Conservation (phyloP, 2,888 invertebrate species). For the Clivina fossor region DNA sequence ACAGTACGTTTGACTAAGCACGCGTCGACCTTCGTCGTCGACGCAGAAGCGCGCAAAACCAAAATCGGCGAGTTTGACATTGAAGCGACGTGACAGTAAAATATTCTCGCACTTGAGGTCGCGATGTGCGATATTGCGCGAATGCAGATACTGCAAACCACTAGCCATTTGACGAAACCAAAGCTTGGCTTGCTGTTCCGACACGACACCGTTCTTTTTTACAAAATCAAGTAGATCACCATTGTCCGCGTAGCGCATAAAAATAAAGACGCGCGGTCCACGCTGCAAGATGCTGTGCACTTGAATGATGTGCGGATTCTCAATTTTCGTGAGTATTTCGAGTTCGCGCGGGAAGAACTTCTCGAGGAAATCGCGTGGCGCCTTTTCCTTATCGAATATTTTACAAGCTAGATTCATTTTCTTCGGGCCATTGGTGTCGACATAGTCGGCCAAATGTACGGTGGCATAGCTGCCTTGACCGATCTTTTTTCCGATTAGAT, state of each 20-base stretch:
- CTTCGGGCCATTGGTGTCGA: slow-evolving; percentile 69
- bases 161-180: slow-evolving; percentile 87
- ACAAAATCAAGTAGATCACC: slow-evolving; percentile 87
- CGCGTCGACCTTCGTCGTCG: slow-evolving; percentile 69
- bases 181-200: slow-evolving; percentile 75
- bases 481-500: slow-evolving; percentile 81
- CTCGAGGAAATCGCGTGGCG: slow-evolving; percentile 84
- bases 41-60: slow-evolving; percentile 87
- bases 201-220: slow-evolving; percentile 73
- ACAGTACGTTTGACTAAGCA: slow-evolving; percentile 88
- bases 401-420: slow-evolving; percentile 83
- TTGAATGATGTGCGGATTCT: slow-evolving; percentile 88
- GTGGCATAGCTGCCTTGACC: slow-evolving; percentile 91
- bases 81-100: slow-evolving; percentile 77
- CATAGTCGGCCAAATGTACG: slow-evolving; percentile 82
- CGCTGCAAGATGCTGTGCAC: slow-evolving; percentile 84
- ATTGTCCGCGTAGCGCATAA: slow-evolving; percentile 90
- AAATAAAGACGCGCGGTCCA: slow-evolving; percentile 82
- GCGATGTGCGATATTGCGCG: slow-evolving; percentile 82
- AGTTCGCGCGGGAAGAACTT: slow-evolving; percentile 94
- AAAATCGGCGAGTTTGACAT: slow-evolving; percentile 91
- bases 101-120: slow-evolving; percentile 96
- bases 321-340: slow-evolving; percentile 83
- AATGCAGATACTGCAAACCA: slow-evolving; percentile 81
- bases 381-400: slow-evolving; percentile 87